Evolutionary conservation across 2,797 vertebrate species (phyloP).

Genomic region (Oceanodroma leucorhoa): DNA sequence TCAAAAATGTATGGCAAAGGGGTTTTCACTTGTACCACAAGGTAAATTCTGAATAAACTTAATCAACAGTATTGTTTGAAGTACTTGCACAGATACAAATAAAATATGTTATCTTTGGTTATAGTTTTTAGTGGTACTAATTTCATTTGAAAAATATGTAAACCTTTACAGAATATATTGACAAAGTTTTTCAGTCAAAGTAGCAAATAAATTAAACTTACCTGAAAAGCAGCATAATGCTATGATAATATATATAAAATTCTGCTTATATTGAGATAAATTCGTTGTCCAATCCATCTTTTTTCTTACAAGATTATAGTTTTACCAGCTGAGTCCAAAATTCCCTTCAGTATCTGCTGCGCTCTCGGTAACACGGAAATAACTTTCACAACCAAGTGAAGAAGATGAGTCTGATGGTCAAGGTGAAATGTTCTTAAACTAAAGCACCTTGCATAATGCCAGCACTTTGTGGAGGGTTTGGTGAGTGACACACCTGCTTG

Average conservation of each 20-base stretch:
- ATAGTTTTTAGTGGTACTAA: background rate
- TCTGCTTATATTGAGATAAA: background rate
- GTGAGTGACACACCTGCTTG: constrained; percentile 39
- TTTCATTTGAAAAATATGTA: background rate
- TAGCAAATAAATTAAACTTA: background rate
- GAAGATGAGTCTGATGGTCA: background rate
- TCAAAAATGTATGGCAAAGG: background rate
- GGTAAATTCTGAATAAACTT: background rate
- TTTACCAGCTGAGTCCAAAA: background rate
- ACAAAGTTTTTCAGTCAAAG: background rate
- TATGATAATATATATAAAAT: background rate
- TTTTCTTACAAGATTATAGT: background rate
- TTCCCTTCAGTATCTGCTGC: background rate
- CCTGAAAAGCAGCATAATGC: background rate
- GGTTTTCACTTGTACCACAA: background rate
- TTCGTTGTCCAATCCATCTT: constrained; percentile 49
- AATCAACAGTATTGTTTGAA: background rate
- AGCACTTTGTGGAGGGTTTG: background rate
- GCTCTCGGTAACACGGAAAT: background rate
- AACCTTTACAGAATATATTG: background rate
- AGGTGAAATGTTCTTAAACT: constrained; percentile 29
- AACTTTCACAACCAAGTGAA: background rate
- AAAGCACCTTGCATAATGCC: constrained; percentile 45
- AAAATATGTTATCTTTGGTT: background rate
- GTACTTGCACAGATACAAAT: background rate